Conservation (phyloP, 2,888 invertebrate species). For the Hydrotaea cyrtoneurina region DNA sequence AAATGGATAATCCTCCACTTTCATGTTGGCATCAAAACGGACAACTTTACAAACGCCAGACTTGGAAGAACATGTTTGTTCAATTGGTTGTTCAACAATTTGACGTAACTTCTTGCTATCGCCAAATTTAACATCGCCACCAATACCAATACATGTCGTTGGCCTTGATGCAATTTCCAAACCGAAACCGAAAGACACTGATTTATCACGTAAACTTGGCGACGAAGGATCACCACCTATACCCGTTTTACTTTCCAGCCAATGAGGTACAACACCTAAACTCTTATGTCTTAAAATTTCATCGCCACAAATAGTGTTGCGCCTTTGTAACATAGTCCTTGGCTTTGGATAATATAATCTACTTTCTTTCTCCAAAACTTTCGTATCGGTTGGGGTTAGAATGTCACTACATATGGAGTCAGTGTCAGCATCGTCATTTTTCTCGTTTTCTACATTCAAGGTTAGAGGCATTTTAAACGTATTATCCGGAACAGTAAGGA, state of each 20-base stretch:
- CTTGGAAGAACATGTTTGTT: conserved; percentile 72
- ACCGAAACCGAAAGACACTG: conserved; percentile 89
- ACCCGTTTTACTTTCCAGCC: conserved; percentile 86
- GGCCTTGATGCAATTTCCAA: conserved; percentile 86
- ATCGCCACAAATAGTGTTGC: conserved; percentile 94
- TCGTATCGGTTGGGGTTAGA: conserved; percentile 81
- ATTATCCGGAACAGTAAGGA: conserved; percentile 81
- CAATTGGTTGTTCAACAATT: conserved; percentile 70
- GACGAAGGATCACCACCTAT: conserved; percentile 78
- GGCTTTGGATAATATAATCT: conserved; percentile 89
- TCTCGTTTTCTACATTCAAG: conserved; percentile 79
- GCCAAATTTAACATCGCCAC: conserved; percentile 70
- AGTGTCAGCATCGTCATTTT: conserved; percentile 74
- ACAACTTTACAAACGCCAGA: conserved; percentile 81
- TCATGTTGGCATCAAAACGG: conserved; percentile 80
- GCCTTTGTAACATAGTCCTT: conserved; percentile 87
- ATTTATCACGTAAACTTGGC: conserved; percentile 88
- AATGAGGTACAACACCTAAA: conserved; percentile 83
- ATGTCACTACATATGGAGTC: conserved; percentile 83
- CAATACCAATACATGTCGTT: conserved; percentile 84
- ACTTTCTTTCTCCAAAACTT: conserved; percentile 78
- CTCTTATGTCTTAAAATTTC: conserved; percentile 82
- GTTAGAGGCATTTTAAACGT: conserved; percentile 81
- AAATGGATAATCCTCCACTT: conserved; percentile 77
- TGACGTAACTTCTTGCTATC: conserved; percentile 73